phyloP scores from a whole-genome alignment of 2,888 invertebrate species.

The Pyrochroa serraticornis region DNA sequence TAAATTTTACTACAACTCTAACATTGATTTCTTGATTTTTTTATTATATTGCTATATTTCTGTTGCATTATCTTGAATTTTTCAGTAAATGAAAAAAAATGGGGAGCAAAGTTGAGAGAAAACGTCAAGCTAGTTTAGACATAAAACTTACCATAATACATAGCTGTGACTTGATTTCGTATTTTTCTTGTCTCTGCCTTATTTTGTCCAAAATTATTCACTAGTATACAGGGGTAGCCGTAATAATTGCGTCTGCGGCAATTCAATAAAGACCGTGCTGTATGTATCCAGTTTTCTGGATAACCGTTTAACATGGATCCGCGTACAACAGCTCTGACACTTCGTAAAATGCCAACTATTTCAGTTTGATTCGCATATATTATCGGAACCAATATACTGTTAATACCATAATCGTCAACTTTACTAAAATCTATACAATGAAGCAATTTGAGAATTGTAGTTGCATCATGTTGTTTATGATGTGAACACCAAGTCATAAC shows the following conservation, averaged over 20 bases:
- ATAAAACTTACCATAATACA: background rate
- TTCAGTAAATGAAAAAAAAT: background rate
- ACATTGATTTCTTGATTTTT: no score
- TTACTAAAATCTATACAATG: background rate
- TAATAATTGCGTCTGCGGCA: background rate
- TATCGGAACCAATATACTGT: background rate
- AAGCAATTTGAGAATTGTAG: slow-evolving; percentile 2
- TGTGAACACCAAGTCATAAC: background rate
- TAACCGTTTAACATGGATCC: background rate
- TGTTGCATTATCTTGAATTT: no score
- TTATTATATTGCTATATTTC: no score
- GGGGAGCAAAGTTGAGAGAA: background rate
- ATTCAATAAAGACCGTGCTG: background rate
- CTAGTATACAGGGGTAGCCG: background rate
- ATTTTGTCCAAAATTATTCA: background rate
- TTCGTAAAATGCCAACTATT: background rate
- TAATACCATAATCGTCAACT: background rate
- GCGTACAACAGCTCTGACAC: background rate
- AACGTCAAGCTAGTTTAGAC: background rate
- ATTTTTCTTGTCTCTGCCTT: no score
- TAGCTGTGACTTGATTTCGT: background rate
- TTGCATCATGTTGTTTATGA: background rate
- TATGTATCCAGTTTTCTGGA: background rate
- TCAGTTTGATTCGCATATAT: background rate
- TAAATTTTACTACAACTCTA: no score